phyloP scores from a whole-genome alignment of 2,797 vertebrate genomes.

The Sebastes nivosus region DNA sequence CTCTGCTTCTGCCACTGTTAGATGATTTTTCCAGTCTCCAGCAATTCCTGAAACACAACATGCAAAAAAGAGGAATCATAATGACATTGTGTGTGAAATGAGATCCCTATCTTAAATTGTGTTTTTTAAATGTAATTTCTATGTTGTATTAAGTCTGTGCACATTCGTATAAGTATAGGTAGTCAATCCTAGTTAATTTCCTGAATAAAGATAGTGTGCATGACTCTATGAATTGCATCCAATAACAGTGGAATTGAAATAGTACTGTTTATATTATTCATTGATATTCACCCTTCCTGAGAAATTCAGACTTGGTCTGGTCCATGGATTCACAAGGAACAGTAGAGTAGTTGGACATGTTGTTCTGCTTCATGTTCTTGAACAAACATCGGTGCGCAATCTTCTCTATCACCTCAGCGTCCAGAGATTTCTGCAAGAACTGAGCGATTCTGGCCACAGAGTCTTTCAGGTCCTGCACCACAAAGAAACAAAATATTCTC shows the following conservation, averaged over 20 bases:
- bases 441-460: constrained; percentile 65
- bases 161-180: background rate
- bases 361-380: constrained; percentile 84
- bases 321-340: constrained; percentile 68
- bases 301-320: constrained; percentile 75
- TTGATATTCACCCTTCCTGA: constrained; percentile 77
- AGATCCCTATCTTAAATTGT: background rate
- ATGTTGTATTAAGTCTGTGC: background rate
- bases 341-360: constrained; percentile 82
- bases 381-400: constrained; percentile 78
- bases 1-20: constrained; percentile 66
- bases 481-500: background rate
- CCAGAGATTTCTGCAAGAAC: constrained; percentile 76
- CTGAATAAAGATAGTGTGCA: background rate
- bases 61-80: background rate
- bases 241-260: background rate
- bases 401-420: constrained; percentile 54
- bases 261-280: background rate
- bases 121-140: background rate
- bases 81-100: background rate
- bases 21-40: constrained; percentile 81
- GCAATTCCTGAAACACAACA: constrained; percentile 70
- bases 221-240: background rate
- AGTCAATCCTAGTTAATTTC: background rate
- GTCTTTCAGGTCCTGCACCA: constrained; percentile 72